These are phyloP conservation scores for Mastacembelus armatus DNA, from an alignment of 2,797 vertebrate species.

Conservation along the genomic window DNA sequence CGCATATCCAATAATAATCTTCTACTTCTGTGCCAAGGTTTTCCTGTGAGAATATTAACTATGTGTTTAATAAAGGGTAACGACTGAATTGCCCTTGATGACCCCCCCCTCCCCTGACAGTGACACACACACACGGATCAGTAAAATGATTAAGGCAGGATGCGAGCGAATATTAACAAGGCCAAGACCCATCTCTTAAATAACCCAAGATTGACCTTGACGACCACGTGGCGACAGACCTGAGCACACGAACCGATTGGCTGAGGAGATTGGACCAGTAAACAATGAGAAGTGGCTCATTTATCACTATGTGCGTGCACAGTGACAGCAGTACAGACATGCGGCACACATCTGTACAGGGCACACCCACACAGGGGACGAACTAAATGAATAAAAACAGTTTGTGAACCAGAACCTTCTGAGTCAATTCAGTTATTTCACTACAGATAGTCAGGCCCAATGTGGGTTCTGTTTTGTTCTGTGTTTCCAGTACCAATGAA, in stretches of 20 bases:
- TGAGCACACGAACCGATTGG: conserved; percentile 65
- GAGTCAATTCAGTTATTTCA: neutral
- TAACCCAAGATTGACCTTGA: conserved; percentile 73
- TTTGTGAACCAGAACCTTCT: neutral
- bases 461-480: conserved; percentile 2
- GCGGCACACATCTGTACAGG: conserved; percentile 4
- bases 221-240: conserved; percentile 45
- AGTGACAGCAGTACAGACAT: conserved; percentile 52
- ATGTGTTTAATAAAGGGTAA: conserved; percentile 69
- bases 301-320: conserved; percentile 54
- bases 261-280: conserved; percentile 67
- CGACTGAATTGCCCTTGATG: conserved; percentile 51
- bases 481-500: neutral
- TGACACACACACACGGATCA: conserved; percentile 22
- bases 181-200: conserved; percentile 50
- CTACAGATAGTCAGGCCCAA: conserved; percentile 3
- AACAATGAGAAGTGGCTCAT: conserved; percentile 71
- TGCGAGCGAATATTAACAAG: conserved; percentile 69
- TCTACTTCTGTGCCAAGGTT: conserved; percentile 44
- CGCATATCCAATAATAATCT: conserved; percentile 50
- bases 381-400: conserved; percentile 4
- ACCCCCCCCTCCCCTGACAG: conserved; percentile 35
- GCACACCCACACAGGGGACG: conserved; percentile 5
- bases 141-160: conserved; percentile 47
- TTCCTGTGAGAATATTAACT: conserved; percentile 74